Base-by-base conservation (phyloP, 2,888 invertebrate genomes). In the Galeopsomyia nigrocyanea region DNA sequence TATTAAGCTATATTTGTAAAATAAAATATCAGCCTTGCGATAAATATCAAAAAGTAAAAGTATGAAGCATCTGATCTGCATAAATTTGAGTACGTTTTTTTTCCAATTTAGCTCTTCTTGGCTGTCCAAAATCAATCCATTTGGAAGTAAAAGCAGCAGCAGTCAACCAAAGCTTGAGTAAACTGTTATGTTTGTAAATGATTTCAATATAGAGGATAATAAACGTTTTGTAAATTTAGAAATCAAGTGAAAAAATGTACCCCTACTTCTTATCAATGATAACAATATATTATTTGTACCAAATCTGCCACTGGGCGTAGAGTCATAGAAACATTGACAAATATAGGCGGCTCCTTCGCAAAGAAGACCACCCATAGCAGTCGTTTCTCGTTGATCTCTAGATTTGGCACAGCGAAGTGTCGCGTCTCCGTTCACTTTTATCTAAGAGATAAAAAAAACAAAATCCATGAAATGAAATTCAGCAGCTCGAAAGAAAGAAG, bases 311-410 rank as follows among this genome's bases (percentile, higher is more conserved):
- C 97, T 97, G 2, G 99, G 99, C 22, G 99, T 99, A 85, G 95
- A 96, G 88, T 99, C 99, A 87, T 98, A 99, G 86, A 99, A 94
- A 87, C 98, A 97, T 87, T 96, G 95, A 87, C 99, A 99, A 77
- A 99, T 95, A 79, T 95, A 95, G 0, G 96, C 97, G 39, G 98
- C 96, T 66, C 98, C 98, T 67, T 95, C 95, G 85, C 98, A 98
- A 50, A 94, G 87, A 47, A 94, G 87, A 75, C 91, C 91, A 3
- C 92, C 92, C 65, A 90, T 89, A 70, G 89, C 87, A 14, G 89
- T 90, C 79, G 90, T 90, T 78, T 89, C 88, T 72, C 90, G 89
- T 75, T 89, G 88, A 73, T 90, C 90, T 80, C 89, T 90, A 9
- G 90, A 90, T 87, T 95, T 95, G 3, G 95, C 96, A 88, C 98